Conservation (phyloP, 2,888 invertebrate species). For the Troilus luridus region DNA sequence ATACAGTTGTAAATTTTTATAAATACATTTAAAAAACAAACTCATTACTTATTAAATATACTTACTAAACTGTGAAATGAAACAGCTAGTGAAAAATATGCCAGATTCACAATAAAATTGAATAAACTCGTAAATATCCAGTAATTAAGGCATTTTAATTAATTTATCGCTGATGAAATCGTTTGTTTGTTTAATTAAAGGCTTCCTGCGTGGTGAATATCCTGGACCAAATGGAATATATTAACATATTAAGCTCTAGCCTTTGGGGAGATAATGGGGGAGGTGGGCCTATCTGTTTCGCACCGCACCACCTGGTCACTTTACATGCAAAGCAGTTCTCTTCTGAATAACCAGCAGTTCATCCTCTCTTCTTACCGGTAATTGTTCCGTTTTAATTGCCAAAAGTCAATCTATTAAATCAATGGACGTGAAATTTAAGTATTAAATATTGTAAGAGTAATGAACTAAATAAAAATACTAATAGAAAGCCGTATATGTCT, state of each 20-base stretch:
- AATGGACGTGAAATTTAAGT: neutral
- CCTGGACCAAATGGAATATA: neutral
- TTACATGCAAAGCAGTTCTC: neutral
- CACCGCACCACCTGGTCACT: neutral
- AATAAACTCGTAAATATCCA: neutral
- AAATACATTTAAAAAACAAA: too few species aligned
- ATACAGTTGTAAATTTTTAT: too few species aligned
- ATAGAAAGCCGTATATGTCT: too few species aligned
- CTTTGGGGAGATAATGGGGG: neutral
- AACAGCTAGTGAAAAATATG: neutral
- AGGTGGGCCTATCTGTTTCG: neutral
- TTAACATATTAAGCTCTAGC: neutral
- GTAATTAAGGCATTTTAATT: neutral
- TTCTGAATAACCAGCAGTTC: constrained; percentile 3
- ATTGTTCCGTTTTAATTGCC: neutral
- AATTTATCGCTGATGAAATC: neutral
- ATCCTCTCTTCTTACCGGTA: neutral
- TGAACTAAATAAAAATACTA: neutral
- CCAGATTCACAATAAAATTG: neutral
- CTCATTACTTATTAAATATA: too few species aligned
- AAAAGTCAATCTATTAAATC: neutral
- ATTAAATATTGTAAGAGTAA: neutral
- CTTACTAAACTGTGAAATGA: too few species aligned
- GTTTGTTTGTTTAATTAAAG: constrained; percentile 1
- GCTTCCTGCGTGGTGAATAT: neutral